Conservation (phyloP, 2,888 invertebrate genomes). For the Leucozona laternaria region DNA sequence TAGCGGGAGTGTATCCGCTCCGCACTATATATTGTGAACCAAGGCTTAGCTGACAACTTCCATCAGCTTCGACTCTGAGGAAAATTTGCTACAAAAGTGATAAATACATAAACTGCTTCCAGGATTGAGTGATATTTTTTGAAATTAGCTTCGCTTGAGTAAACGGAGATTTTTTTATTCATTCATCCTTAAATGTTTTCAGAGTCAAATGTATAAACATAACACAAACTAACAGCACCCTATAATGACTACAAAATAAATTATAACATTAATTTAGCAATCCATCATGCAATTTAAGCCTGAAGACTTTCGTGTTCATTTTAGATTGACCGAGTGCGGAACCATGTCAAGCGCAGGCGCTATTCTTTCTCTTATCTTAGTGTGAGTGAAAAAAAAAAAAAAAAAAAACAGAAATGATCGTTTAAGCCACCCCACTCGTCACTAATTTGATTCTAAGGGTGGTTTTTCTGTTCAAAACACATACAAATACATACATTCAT, state of each 20-base stretch:
- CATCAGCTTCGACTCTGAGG: too few relatives aligned
- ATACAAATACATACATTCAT: background rate
- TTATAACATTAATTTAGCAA: conserved; percentile 65
- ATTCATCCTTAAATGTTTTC: too few relatives aligned
- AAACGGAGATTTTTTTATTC: too few relatives aligned
- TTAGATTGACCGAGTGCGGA: conserved; percentile 59
- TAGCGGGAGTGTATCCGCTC: too few relatives aligned
- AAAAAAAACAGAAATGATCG: conserved; percentile 29
- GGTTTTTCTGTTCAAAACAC: conserved; percentile 30
- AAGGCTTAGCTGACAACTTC: too few relatives aligned
- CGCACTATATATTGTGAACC: too few relatives aligned
- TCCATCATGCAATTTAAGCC: conserved; percentile 72
- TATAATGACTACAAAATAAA: background rate
- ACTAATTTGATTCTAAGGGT: conserved; percentile 26
- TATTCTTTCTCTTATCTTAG: conserved; percentile 18
- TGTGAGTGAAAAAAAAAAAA: conserved; percentile 32
- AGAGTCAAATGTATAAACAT: background rate
- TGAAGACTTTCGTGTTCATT: conserved; percentile 58
- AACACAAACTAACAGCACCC: conserved; percentile 8
- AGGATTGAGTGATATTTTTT: too few relatives aligned
- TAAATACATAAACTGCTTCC: too few relatives aligned
- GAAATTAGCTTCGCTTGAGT: too few relatives aligned
- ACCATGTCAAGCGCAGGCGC: conserved; percentile 62
- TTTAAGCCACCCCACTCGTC: conserved; percentile 42
- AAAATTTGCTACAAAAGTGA: too few relatives aligned